Conservation (phyloP, 2,113 vertebrate genomes). For the Myocastor coypus region DNA sequence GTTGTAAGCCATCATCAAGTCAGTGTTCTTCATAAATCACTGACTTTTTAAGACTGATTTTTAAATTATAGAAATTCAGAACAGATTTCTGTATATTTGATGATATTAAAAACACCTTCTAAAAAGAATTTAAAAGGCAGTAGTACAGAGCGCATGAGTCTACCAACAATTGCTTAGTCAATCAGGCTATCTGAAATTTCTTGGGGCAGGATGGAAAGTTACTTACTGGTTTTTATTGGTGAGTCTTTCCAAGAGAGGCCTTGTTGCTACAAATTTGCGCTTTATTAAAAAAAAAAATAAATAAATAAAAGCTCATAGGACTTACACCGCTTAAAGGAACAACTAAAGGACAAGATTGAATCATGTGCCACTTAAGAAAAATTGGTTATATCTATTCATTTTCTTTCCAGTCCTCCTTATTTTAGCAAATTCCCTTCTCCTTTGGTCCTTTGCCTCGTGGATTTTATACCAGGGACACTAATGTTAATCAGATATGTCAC, state of each 20-base stretch:
- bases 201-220: slow-evolving; percentile 60
- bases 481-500: neutral
- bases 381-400: neutral
- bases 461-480: neutral
- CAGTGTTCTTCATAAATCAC: slow-evolving; percentile 72
- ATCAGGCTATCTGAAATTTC: slow-evolving; percentile 33
- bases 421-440: neutral
- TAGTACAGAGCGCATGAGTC: neutral
- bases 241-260: slow-evolving; percentile 8
- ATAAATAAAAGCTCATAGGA: slow-evolving; percentile 16
- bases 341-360: neutral
- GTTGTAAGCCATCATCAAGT: slow-evolving; percentile 72
- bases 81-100: slow-evolving; percentile 55
- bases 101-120: slow-evolving; percentile 52
- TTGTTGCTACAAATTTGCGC: slow-evolving; percentile 17
- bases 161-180: slow-evolving; percentile 50
- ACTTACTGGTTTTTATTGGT: slow-evolving; percentile 54
- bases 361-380: neutral
- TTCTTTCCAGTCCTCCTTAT: neutral
- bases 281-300: slow-evolving; percentile 60
- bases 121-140: slow-evolving; percentile 44
- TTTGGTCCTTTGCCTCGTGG: neutral
- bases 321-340: slow-evolving; percentile 16
- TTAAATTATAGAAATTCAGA: slow-evolving; percentile 67
- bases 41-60: slow-evolving; percentile 60